Conservation (phyloP, 2,888 invertebrate species). For the Drosophila meridiana region DNA sequence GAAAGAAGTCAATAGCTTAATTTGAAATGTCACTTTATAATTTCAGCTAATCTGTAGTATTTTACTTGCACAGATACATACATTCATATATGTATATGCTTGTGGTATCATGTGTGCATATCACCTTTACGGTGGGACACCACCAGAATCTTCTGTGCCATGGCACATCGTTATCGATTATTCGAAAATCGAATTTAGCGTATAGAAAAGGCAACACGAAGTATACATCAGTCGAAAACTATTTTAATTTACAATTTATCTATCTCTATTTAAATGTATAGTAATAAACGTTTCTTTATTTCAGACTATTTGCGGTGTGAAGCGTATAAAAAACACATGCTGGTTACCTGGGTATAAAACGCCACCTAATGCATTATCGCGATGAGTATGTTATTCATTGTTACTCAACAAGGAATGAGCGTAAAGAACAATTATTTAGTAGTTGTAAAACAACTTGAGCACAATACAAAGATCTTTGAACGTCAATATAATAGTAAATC, state of each 20-base stretch:
- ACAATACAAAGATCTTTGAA: constrained; percentile 5
- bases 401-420: constrained; percentile 61
- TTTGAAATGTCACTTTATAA: neutral
- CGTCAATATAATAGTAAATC: neutral
- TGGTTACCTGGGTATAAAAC: neutral
- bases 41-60: neutral
- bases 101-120: neutral
- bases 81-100: neutral
- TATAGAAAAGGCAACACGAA: neutral
- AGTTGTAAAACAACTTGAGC: constrained; percentile 16
- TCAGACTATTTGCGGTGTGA: constrained; percentile 12
- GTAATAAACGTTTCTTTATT: constrained; percentile 10
- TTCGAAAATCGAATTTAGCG: constrained; percentile 7
- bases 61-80: neutral
- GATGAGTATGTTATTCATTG: constrained; percentile 65
- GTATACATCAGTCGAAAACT: neutral
- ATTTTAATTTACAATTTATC: neutral
- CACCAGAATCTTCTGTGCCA: neutral
- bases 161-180: constrained; percentile 28
- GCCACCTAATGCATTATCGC: constrained; percentile 46
- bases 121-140: neutral
- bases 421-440: constrained; percentile 21
- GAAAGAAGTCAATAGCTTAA: neutral
- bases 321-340: neutral
- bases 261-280: neutral